Conservation (phyloP, 2,113 vertebrate genomes). For the Callospermophilus lateralis region DNA sequence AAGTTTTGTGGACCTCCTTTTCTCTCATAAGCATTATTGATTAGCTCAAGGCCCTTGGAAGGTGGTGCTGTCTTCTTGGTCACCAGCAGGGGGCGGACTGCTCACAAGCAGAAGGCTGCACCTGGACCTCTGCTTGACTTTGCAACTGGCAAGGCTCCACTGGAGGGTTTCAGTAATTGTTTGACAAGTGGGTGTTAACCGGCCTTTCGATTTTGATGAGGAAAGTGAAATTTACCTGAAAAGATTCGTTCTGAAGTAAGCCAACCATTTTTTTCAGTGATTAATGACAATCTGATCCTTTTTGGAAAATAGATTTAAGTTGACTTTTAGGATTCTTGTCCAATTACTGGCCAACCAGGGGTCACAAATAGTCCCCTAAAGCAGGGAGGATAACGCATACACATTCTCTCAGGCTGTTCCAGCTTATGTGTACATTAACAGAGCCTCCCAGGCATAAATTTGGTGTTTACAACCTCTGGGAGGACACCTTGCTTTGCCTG, state of each 20-base stretch:
- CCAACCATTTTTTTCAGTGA: neutral
- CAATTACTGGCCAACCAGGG: neutral
- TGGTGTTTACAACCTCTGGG: neutral
- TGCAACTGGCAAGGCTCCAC: neutral
- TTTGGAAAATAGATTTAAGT: slow-evolving; percentile 1
- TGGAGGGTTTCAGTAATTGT: neutral
- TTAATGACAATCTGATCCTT: neutral
- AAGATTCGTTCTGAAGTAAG: slow-evolving; percentile 26
- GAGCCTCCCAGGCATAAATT: too few species aligned
- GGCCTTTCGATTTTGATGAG: neutral
- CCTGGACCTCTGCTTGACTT: rapidly evolving
- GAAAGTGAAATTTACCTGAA: neutral
- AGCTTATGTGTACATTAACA: rapidly evolving
- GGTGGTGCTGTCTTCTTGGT: neutral
- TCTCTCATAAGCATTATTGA: rapidly evolving
- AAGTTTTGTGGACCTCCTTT: too few species aligned
- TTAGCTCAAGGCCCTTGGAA: neutral
- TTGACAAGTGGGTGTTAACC: neutral
- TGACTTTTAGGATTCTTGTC: neutral
- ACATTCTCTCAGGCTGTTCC: neutral
- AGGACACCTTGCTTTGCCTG: neutral
- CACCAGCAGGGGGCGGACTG: slow-evolving; percentile 73
- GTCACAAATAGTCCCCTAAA: neutral
- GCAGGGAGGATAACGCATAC: neutral
- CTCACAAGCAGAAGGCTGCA: neutral